Conservation (phyloP, 2,113 vertebrate genomes). For the Petrocephalus microphthalmus region DNA sequence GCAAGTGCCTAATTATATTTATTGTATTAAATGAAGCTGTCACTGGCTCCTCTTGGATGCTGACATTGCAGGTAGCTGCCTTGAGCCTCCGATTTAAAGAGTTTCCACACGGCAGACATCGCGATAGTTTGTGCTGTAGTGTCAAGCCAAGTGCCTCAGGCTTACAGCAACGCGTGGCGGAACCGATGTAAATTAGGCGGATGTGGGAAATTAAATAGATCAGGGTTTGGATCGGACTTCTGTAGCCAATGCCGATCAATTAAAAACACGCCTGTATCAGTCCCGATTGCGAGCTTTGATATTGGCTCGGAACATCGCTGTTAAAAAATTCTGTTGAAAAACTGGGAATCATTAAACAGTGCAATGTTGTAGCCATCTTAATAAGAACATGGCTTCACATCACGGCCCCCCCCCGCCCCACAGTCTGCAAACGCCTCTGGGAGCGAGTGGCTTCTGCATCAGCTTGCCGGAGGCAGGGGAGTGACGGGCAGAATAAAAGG, state of each 20-base stretch:
- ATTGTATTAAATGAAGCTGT: neutral
- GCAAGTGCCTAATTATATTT: neutral
- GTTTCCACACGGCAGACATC: neutral
- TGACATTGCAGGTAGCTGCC: neutral
- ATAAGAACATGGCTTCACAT: neutral
- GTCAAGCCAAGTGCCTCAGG: neutral
- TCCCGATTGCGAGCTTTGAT: neutral
- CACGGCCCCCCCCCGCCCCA: too few species aligned
- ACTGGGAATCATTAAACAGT: neutral
- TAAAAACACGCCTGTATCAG: neutral
- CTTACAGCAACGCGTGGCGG: neutral
- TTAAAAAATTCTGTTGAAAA: neutral
- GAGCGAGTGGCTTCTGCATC: too few species aligned
- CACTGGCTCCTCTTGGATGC: neutral
- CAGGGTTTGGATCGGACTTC: neutral
- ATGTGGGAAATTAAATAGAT: neutral
- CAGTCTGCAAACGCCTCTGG: too few species aligned
- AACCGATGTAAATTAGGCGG: neutral
- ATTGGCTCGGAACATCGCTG: neutral
- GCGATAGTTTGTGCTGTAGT: neutral
- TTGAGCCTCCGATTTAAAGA: neutral
- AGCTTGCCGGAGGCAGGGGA: too few species aligned
- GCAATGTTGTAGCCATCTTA: neutral
- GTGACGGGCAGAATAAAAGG: neutral
- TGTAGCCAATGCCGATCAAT: neutral